Base-by-base conservation (phyloP, 2,797 vertebrate genomes). In the Calcarius lapponicus region DNA sequence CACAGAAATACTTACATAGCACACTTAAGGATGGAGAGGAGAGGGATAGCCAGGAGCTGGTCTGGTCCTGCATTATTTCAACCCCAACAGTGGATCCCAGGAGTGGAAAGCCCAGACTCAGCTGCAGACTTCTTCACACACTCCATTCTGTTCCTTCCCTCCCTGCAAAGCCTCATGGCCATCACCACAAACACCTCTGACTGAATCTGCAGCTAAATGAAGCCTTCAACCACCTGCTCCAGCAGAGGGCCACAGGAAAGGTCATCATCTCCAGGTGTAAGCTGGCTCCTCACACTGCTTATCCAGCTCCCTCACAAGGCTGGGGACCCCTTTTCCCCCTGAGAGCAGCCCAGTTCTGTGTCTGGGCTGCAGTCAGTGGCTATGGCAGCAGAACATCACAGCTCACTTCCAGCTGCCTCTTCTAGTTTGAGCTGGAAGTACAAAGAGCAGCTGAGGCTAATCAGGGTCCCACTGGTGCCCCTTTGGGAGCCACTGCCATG, bases 221-320 rank as follows among this genome's bases (percentile, higher is more conserved):
- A 86, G 80, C 93, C 48, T 97, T 96, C 82, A 86, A 19, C 70
- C 78, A 73, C 3, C 58, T 86, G 54, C 78, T 32, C 36, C 87
- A 94, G 86, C 60, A 73, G 38, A 96, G 89, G 72, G 94, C 95
- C 43, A 56, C 50, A 9, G 96, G 92, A 65, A 95, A 96, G 26
- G 87, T 91, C 72, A 67, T 88, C 21, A 60, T 88, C 36, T 95
- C 94, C 29, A 73, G 32, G 13, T 17, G 6, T 20, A 18, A 53
- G 29, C 20, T 50, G 43, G 31, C 32, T 82, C 54, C 64, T 78
- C 40, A 8, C 26, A 17, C 62, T 54, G n/a, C 45, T 91, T 24
- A 17, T 61, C 56, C 70, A 69, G 3, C 38, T 5, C 26, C 72
- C 31, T 19, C 51, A 48, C 57, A 8, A 64, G 38, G 11, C 42